Evolutionary conservation across 2,888 invertebrate genomes (phyloP).

Genomic region (Dimorphilus gyrociliatus): DNA sequence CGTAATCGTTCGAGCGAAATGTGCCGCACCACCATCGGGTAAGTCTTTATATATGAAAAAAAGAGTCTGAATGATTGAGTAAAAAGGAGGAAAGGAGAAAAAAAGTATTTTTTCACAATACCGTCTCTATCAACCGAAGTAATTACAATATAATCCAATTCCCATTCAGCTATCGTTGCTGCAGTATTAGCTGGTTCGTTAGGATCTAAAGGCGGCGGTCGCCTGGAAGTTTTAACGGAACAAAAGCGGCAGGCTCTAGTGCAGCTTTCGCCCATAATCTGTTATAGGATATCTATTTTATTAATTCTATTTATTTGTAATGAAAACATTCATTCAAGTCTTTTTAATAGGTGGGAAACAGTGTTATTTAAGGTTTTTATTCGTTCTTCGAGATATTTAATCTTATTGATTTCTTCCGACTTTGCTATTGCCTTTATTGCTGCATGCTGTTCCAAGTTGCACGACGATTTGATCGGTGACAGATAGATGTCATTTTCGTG

Average conservation of each 20-base stretch:
- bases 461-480: too few relatives aligned
- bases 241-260: conserved; percentile 96
- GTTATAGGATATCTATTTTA: not conserved
- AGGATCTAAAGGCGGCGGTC: conserved; percentile 66
- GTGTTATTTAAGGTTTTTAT: too few relatives aligned
- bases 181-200: conserved; percentile 84
- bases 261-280: conserved; percentile 97
- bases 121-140: conserved; percentile 97
- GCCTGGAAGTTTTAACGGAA: conserved; percentile 84
- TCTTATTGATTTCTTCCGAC: too few relatives aligned
- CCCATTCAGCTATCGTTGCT: conserved; percentile 77
- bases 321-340: too few relatives aligned
- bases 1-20: conserved; percentile 76
- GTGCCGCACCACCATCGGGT: conserved; percentile 76
- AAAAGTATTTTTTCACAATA: conserved; percentile 33
- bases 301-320: not conserved
- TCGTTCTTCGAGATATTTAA: too few relatives aligned
- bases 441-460: too few relatives aligned
- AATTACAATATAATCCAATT: conserved; percentile 85
- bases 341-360: too few relatives aligned
- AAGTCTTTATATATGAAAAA: conserved; percentile 55
- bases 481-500: too few relatives aligned
- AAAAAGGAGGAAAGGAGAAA: not conserved
- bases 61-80: not conserved
- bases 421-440: too few relatives aligned